Percentiles rank a stretch among this genome's conserved stretches.
Evolutionary conservation across 2,113 vertebrate species (phyloP).

Genomic region (Odobenus rosmarus): DNA sequence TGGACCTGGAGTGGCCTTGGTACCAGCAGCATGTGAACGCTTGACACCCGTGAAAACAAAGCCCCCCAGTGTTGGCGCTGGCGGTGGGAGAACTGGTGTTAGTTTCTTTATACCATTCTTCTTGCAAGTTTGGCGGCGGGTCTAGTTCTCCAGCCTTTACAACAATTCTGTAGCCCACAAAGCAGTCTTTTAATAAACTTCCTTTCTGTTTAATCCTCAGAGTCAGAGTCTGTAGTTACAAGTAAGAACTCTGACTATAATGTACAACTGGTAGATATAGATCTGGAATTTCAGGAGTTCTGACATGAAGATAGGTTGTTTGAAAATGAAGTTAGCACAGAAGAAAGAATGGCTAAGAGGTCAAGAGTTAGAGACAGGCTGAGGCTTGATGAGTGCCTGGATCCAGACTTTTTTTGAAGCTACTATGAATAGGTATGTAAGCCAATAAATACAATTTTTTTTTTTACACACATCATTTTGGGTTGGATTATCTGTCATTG

Average conservation of each 20-base stretch:
- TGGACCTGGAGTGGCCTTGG: not conserved
- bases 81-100: not conserved
- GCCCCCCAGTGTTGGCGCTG: not conserved
- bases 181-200: not conserved
- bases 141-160: not conserved
- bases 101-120: not conserved
- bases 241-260: not conserved
- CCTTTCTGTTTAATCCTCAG: not conserved
- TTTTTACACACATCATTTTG: not conserved
- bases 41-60: not conserved
- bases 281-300: not conserved
- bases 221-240: not conserved
- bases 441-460: not conserved
- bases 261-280: not conserved
- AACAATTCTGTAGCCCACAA: not conserved
- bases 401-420: not conserved
- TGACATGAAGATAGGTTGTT: not conserved
- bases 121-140: not conserved
- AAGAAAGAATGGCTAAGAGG: not conserved
- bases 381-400: not conserved
- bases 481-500: not conserved
- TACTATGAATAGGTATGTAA: not conserved
- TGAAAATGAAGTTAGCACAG: constrained; percentile 21
- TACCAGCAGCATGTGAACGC: not conserved
- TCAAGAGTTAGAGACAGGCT: not conserved